Evolutionary conservation across 2,888 invertebrate genomes (phyloP).

Genomic region (Miltochrista miniata): DNA sequence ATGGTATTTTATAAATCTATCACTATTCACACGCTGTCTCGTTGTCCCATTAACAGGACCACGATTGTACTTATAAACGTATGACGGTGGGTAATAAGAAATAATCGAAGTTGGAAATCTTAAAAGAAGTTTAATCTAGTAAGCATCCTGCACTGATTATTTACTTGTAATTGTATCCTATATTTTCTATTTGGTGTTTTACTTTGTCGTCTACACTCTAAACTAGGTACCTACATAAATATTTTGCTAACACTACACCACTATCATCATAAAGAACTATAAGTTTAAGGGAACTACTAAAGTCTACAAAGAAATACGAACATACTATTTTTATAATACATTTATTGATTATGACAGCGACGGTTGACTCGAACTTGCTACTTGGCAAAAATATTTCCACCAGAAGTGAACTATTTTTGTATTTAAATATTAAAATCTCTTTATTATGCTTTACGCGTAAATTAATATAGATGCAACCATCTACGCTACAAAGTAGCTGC

Average conservation of each 20-base stretch:
- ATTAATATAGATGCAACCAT: constrained; percentile 71
- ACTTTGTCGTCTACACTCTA: background rate
- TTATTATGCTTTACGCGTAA: constrained; percentile 74
- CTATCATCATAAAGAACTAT: background rate
- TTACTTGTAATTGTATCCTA: too few species aligned
- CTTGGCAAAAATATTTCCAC: constrained; percentile 83
- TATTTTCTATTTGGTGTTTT: too few species aligned
- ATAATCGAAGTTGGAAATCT: too few species aligned
- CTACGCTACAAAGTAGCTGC: constrained; percentile 76
- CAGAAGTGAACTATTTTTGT: constrained; percentile 78
- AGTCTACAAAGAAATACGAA: constrained; percentile 49
- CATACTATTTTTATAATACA: constrained; percentile 73
- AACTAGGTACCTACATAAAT: too few species aligned
- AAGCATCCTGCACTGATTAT: too few species aligned
- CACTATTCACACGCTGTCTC: too few species aligned
- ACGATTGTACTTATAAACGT: too few species aligned
- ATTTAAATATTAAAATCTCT: constrained; percentile 81
- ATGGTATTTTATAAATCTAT: too few species aligned
- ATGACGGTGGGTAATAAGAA: too few species aligned
- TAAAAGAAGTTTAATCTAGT: too few species aligned
- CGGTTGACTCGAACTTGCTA: constrained; percentile 81
- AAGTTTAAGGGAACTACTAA: constrained; percentile 13
- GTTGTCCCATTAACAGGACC: too few species aligned
- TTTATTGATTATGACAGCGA: constrained; percentile 84
- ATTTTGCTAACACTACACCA: background rate